Evolutionary conservation across 2,113 vertebrate genomes (phyloP).

Genomic region (Gallinago media): DNA sequence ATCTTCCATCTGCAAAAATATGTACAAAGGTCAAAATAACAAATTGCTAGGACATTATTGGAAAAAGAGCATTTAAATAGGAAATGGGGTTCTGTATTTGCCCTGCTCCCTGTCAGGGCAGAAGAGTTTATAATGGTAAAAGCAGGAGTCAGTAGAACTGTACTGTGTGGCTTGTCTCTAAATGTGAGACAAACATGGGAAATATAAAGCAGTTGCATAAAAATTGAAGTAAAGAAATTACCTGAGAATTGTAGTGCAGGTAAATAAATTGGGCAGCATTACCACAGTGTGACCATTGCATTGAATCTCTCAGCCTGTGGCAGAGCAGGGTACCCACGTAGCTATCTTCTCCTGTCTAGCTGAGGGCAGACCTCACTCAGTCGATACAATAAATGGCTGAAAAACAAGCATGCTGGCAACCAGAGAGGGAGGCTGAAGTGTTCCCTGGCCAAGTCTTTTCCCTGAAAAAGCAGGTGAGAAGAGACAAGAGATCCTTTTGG

Average conservation of each 20-base stretch:
- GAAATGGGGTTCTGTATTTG: background rate
- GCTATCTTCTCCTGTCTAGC: background rate
- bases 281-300: background rate
- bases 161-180: background rate
- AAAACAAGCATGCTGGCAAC: background rate
- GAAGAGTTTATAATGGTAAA: background rate
- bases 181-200: background rate
- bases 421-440: background rate
- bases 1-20: background rate
- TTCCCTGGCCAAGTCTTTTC: background rate
- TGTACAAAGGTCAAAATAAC: conserved; percentile 10
- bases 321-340: background rate
- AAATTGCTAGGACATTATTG: background rate
- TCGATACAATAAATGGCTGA: background rate
- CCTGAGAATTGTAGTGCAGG: background rate
- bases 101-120: background rate
- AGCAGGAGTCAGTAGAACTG: background rate
- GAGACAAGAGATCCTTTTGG: background rate
- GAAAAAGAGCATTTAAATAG: background rate
- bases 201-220: background rate
- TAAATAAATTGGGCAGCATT: background rate
- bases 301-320: background rate
- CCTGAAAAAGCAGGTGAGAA: background rate
- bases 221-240: background rate
- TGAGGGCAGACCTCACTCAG: background rate